Percentiles rank a stretch among this genome's conserved stretches.
Conservation (phyloP, 2,113 vertebrate species). For the Thinocorus orbignyianus region DNA sequence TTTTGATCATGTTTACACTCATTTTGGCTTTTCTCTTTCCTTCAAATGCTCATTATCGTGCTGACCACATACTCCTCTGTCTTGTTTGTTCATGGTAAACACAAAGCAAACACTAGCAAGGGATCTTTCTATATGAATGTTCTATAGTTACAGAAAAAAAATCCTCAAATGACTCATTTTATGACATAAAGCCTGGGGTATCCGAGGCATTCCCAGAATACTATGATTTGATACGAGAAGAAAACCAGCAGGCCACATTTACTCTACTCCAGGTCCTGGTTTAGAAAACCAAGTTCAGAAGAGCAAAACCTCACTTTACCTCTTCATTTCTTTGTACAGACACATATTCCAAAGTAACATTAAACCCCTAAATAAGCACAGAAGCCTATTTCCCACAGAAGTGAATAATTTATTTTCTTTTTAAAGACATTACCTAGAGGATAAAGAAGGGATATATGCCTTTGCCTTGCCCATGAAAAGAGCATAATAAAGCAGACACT, state of each 20-base stretch:
- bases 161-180: neutral
- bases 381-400: neutral
- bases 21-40: constrained; percentile 32
- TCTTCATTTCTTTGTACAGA: neutral
- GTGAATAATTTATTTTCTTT: neutral
- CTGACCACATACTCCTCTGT: constrained; percentile 23
- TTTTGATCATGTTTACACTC: constrained; percentile 15
- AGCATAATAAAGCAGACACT: neutral
- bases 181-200: neutral
- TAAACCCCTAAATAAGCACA: neutral
- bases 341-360: neutral
- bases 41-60: neutral
- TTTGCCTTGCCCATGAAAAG: neutral
- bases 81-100: constrained; percentile 24
- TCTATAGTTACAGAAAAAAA: neutral
- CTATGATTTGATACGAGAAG: neutral
- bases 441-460: neutral
- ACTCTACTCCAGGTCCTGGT: neutral
- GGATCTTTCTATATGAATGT: neutral
- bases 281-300: neutral
- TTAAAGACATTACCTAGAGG: neutral
- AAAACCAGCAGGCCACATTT: neutral
- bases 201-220: constrained; percentile 26
- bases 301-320: neutral
- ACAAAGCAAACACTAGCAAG: neutral